Evolutionary conservation across 2,113 vertebrate genomes (phyloP).

Genomic region (Phyllopteryx taeniolatus): DNA sequence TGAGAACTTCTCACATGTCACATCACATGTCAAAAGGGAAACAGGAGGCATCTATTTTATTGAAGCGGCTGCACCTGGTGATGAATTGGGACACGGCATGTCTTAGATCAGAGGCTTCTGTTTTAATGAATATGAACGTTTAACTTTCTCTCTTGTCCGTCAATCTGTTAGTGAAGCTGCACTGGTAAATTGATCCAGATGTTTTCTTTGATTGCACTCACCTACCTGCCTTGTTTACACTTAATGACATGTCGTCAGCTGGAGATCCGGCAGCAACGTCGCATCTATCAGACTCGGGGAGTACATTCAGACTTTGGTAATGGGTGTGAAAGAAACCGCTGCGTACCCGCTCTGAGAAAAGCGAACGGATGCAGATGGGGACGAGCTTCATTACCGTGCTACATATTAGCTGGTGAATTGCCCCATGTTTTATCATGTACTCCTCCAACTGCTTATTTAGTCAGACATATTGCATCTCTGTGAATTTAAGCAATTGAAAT

Average conservation of each 20-base stretch:
- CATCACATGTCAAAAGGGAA: not conserved
- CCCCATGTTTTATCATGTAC: constrained; percentile 58
- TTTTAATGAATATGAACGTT: not conserved
- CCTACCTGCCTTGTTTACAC: constrained; percentile 52
- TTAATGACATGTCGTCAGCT: constrained; percentile 51
- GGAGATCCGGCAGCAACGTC: constrained; percentile 43
- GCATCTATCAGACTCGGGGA: constrained; percentile 30
- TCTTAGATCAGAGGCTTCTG: not conserved
- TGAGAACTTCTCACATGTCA: not conserved
- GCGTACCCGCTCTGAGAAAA: constrained; percentile 22
- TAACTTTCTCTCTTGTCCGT: constrained; percentile 2
- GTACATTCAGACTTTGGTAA: constrained; percentile 47
- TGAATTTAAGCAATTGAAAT: constrained; percentile 53
- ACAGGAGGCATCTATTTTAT: not conserved
- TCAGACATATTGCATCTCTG: constrained; percentile 54
- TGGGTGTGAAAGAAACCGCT: constrained; percentile 46
- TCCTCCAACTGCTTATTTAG: constrained; percentile 64
- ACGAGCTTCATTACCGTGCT: constrained; percentile 57
- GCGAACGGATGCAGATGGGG: constrained; percentile 56
- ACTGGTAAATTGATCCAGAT: constrained; percentile 55
- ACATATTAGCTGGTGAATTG: constrained; percentile 56
- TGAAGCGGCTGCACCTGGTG: not conserved
- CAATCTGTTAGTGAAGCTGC: constrained; percentile 29
- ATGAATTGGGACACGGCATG: not conserved
- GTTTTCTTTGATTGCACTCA: constrained; percentile 59